Evolutionary conservation across 1,140 invertebrate genomes (phyloP), one percentile per base, ranked within the genome.

Genomic region (Cydia amplana): DNA sequence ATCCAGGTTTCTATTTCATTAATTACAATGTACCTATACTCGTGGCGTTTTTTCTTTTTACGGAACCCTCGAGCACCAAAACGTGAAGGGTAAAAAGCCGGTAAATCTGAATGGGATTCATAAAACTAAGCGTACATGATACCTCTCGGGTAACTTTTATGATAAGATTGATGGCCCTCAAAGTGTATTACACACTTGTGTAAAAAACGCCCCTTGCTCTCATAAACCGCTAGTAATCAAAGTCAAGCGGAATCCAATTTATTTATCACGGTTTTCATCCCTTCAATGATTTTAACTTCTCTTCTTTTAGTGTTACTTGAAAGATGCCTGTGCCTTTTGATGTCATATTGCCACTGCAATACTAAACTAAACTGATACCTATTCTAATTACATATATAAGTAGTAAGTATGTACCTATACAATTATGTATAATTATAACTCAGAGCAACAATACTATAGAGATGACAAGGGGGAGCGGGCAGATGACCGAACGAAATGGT

Each of bases 151-250:
- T 60, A 60, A 60, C 55, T 36, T 70, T 70, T 36, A 70, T 70
- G 32, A 70, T 70, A 70, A 70, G 65, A 36, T 70, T 70, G 65
- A 70, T 70, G 65, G 32, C 65, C 16, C 65, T 70, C 65, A 36
- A 70, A 32, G 28, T 40, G 32, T 36, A 36, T 70, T 70, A 18
- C 65, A 40, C 25, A 70, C 65, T 70, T 70, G 65, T 70, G 18
- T 36, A 40, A 70, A 70, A 70, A 36, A 18, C 20, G 64, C 65
- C 65, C 65, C 65, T 40, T 70, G 20, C 32, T 70, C n/a, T 36
- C 65, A 18, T 70, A 70, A 70, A 70, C n/a, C 14, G 2, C 7
- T 36, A 70, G 65, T 36, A 36, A 70, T 36, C 65, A 70, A 67
- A 67, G 65, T 43, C 55, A 60, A 60, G 55, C 55, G 55, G 55